Evolutionary conservation across 2,113 vertebrate species (phyloP).

Genomic region (Hystrix cristata): DNA sequence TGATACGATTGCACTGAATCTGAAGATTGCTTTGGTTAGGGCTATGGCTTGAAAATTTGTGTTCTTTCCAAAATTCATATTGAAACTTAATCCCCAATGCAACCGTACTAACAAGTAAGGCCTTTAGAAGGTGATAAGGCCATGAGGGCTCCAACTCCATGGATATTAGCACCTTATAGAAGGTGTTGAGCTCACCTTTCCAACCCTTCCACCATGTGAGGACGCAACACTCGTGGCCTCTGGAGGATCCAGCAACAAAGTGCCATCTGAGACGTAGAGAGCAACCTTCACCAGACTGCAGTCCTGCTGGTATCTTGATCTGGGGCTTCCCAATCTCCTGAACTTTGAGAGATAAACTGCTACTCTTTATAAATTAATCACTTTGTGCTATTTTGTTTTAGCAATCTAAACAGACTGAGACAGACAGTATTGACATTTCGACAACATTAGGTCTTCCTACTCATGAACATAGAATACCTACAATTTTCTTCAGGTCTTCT

Average conservation of each 20-base stretch:
- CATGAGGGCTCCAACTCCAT: background rate
- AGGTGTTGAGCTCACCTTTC: background rate
- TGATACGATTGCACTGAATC: background rate
- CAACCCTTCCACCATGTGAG: background rate
- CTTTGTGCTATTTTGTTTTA: background rate
- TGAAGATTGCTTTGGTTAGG: background rate
- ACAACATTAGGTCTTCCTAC: background rate
- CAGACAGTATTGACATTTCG: background rate
- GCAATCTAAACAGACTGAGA: background rate
- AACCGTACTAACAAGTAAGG: background rate
- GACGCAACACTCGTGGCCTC: background rate
- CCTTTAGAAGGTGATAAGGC: background rate
- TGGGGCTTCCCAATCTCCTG: background rate
- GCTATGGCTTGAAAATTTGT: background rate
- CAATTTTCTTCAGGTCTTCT: conserved; percentile 26
- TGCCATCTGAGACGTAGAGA: background rate
- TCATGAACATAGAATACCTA: background rate
- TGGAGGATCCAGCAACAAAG: background rate
- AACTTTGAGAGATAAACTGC: background rate
- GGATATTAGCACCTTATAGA: background rate
- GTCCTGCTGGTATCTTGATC: background rate
- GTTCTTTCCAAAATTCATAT: background rate
- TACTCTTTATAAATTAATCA: background rate
- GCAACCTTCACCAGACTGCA: background rate
- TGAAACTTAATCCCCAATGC: background rate